Evolutionary conservation across 2,797 vertebrate species (phyloP).

Genomic region (Acanthurus leucopareius): DNA sequence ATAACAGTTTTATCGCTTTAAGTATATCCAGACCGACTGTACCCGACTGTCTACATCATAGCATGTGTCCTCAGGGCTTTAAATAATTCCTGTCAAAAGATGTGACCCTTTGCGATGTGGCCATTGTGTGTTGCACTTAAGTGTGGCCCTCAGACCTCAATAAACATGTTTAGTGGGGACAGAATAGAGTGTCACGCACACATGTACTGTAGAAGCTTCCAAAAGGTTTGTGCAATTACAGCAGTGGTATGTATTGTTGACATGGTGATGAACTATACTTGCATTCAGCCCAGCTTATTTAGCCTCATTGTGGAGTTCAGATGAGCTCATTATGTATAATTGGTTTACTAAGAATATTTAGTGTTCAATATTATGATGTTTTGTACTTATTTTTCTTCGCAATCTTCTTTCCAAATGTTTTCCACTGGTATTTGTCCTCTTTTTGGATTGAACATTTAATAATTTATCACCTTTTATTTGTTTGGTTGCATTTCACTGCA

Average conservation of each 20-base stretch:
- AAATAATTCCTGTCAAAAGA: not conserved
- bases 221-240: not conserved
- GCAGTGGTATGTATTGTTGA: not conserved
- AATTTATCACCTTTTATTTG: not conserved
- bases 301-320: not conserved
- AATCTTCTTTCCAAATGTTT: not conserved
- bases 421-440: not conserved
- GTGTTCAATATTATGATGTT: not conserved
- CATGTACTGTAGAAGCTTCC: not conserved
- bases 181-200: not conserved
- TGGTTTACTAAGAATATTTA: not conserved
- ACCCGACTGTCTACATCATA: not conserved
- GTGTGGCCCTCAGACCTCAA: not conserved
- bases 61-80: not conserved
- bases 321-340: not conserved
- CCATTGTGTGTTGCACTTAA: not conserved
- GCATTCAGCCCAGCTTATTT: not conserved
- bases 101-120: not conserved
- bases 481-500: not conserved
- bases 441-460: not conserved
- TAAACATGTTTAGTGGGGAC: constrained; percentile 1
- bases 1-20: too few species aligned
- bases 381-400: not conserved
- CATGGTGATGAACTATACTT: not conserved
- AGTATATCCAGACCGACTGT: not conserved